Percentiles rank a stretch among this genome's conserved stretches.
phyloP scores from a whole-genome alignment of 1,140 invertebrate species.

The Philopotamus ludificatus region DNA sequence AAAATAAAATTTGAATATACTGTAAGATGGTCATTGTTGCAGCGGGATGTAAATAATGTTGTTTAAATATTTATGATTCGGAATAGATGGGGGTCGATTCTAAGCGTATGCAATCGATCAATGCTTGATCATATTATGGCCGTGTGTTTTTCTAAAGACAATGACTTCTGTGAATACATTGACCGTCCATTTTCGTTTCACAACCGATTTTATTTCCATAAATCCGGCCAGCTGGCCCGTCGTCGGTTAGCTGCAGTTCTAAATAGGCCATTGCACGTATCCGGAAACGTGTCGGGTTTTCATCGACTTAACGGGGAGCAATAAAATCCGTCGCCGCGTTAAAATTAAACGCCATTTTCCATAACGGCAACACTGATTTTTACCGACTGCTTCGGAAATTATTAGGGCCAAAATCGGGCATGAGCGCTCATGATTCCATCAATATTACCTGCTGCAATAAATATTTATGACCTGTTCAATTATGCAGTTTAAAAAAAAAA shows the following conservation, averaged over 20 bases:
- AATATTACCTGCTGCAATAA: too few relatives aligned
- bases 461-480: too few relatives aligned
- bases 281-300: not conserved
- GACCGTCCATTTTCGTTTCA: not conserved
- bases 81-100: not conserved
- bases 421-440: too few relatives aligned
- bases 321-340: too few relatives aligned
- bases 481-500: not conserved
- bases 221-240: not conserved
- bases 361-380: too few relatives aligned
- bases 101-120: not conserved
- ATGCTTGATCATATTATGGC: not conserved
- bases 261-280: not conserved
- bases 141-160: too few relatives aligned
- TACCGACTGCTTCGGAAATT: too few relatives aligned
- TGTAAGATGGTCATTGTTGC: not conserved
- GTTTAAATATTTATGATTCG: not conserved
- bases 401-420: too few relatives aligned
- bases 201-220: conserved; percentile 2
- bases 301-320: too few relatives aligned
- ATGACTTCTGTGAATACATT: not conserved
- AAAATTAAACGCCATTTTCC: too few relatives aligned
- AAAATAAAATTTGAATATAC: too few relatives aligned
- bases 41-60: not conserved
- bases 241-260: not conserved